A percentile compares a stretch with the other conserved stretches of the same genome.
Conservation (phyloP, 2,113 vertebrate species). For the Corythaixoides concolor region DNA sequence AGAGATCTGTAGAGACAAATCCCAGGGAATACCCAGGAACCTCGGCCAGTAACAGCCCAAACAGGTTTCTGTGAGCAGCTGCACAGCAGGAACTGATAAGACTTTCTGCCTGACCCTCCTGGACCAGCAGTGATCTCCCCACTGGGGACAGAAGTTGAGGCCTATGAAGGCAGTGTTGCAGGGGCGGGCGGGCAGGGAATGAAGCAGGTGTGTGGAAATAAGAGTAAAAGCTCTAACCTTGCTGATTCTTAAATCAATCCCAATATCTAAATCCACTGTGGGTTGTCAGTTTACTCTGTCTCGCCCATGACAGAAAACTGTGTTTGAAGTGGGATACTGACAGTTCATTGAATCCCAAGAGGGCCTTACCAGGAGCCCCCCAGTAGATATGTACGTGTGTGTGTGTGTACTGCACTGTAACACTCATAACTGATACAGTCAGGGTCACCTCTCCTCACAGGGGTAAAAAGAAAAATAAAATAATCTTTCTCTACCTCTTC, state of each 20-base stretch:
- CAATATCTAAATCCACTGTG: not conserved
- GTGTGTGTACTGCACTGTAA: not conserved
- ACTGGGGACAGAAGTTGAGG: not conserved
- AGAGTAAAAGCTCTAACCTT: not conserved
- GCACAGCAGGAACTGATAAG: not conserved
- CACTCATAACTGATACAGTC: not conserved
- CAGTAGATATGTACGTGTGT: fast-evolving
- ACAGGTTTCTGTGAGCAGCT: not conserved
- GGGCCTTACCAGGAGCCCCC: not conserved
- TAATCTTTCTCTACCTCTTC: not conserved
- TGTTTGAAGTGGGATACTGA: not conserved
- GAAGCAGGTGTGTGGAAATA: not conserved
- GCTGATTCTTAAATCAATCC: not conserved
- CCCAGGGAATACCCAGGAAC: not conserved
- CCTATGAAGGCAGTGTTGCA: fast-evolving
- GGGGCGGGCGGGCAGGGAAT: not conserved
- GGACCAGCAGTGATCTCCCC: not conserved
- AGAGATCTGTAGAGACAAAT: not conserved
- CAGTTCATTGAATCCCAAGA: not conserved
- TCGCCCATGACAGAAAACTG: not conserved
- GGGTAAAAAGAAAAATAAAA: not conserved
- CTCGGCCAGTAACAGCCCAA: not conserved
- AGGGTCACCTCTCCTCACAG: not conserved
- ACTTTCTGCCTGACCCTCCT: not conserved
- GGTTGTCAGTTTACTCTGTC: not conserved